These are phyloP conservation scores for Dendrocopos noguchii DNA, from an alignment of 2,113 vertebrate species.

Conservation along the genomic window DNA sequence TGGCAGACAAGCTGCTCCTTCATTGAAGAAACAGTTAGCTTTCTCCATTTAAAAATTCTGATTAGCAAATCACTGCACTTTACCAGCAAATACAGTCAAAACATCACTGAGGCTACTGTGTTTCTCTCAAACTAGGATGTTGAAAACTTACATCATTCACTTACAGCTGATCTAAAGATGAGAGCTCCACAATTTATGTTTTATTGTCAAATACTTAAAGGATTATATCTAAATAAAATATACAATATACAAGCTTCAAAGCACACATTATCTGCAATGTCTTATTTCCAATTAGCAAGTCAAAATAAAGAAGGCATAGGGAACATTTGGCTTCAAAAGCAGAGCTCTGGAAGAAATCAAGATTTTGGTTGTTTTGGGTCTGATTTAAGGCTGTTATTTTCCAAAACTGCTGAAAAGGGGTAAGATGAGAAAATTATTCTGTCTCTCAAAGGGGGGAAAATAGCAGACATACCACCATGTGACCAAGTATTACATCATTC, in stretches of 20 bases:
- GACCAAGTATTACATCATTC: slow-evolving; percentile 33
- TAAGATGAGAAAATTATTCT: slow-evolving; percentile 23
- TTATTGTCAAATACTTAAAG: slow-evolving; percentile 60
- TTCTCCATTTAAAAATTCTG: slow-evolving; percentile 47
- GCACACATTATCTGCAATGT: slow-evolving; percentile 35
- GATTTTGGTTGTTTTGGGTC: slow-evolving; percentile 27
- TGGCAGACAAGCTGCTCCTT: slow-evolving; percentile 12
- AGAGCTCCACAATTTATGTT: slow-evolving; percentile 21
- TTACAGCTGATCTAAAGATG: slow-evolving; percentile 38
- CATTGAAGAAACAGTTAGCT: slow-evolving; percentile 5
- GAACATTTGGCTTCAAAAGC: slow-evolving; percentile 50
- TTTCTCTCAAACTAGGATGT: slow-evolving; percentile 25
- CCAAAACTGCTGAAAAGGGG: background rate
- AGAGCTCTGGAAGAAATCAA: slow-evolving; percentile 46
- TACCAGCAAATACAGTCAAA: slow-evolving; percentile 48
- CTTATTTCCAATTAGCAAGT: slow-evolving; percentile 62
- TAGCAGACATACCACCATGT: slow-evolving; percentile 19
- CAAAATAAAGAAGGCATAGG: slow-evolving; percentile 37
- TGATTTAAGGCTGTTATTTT: slow-evolving; percentile 31
- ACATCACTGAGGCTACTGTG: slow-evolving; percentile 20
- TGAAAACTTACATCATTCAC: slow-evolving; percentile 45
- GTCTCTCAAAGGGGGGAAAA: background rate
- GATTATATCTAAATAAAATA: slow-evolving; percentile 60
- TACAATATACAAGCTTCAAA: slow-evolving; percentile 53
- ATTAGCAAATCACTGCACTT: slow-evolving; percentile 49